Conservation (phyloP, 1,140 invertebrate genomes). For the Chionoecetes opilio region DNA sequence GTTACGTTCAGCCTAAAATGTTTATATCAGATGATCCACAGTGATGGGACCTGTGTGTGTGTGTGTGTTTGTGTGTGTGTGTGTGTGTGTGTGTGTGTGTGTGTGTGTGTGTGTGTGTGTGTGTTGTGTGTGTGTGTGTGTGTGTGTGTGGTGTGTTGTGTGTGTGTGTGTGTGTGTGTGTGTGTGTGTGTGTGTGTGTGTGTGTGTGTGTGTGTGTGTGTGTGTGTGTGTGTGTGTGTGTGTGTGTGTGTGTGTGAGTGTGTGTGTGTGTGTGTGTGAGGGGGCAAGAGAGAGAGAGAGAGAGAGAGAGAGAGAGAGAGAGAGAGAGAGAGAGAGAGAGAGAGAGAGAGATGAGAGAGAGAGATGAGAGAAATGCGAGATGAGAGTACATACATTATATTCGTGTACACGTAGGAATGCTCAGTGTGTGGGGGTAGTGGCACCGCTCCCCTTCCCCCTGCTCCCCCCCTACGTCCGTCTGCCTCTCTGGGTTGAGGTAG, state of each 20-base stretch:
- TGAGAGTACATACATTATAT: neutral
- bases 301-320: no score
- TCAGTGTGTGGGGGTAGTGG: neutral
- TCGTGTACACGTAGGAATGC: slow-evolving; percentile 15
- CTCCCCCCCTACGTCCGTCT: neutral
- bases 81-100: no score
- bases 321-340: slow-evolving; percentile 16
- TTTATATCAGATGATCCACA: neutral
- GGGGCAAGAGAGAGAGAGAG: no score
- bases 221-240: neutral
- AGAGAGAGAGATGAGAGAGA: slow-evolving; percentile 15
- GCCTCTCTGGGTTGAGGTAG: neutral
- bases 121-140: no score
- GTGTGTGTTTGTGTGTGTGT: no score
- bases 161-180: no score
- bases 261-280: neutral
- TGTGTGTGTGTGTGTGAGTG: no score
- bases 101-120: no score
- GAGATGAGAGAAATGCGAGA: slow-evolving; percentile 12
- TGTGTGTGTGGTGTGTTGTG: no score
- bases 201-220: neutral
- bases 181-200: no score
- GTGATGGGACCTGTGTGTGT: no score
- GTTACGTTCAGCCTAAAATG: neutral
- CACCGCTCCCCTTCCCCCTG: neutral